A percentile compares a stretch with the other conserved stretches of the same genome.
These are phyloP conservation scores for Tiliacea citrago DNA, from an alignment of 2,888 invertebrate species.

Conservation along the genomic window DNA sequence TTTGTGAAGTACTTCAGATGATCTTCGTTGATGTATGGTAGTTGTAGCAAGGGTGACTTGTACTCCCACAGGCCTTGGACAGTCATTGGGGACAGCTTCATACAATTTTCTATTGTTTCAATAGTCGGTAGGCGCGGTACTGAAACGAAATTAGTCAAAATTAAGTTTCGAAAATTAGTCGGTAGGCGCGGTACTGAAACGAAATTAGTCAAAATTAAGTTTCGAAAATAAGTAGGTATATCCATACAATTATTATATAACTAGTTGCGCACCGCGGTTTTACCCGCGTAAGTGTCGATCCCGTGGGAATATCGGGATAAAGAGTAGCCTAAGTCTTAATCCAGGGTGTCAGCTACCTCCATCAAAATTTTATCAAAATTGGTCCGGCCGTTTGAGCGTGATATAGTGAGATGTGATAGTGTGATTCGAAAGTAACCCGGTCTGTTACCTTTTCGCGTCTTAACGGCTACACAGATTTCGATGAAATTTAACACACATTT, in stretches of 20 bases:
- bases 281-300: too few species aligned
- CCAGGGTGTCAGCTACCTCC: too few species aligned
- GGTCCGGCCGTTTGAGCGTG: too few species aligned
- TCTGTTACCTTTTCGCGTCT: background rate
- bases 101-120: constrained; percentile 99
- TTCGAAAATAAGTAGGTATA: background rate
- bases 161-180: constrained; percentile 87
- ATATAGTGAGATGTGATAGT: too few species aligned
- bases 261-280: too few species aligned
- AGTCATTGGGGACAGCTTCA: constrained; percentile 99
- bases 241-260: too few species aligned
- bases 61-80: constrained; percentile 99
- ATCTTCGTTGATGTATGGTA: constrained; percentile 98
- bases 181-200: constrained; percentile 94
- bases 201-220: constrained; percentile 7
- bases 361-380: too few species aligned
- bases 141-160: constrained; percentile 75
- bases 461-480: background rate
- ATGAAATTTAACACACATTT: background rate
- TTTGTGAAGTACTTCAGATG: constrained; percentile 96
- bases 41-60: constrained; percentile 97
- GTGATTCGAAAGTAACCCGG: background rate
- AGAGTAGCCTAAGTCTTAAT: too few species aligned
- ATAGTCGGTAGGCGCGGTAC: constrained; percentile 96
- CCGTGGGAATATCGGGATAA: too few species aligned